Base-by-base conservation (phyloP, 2,113 vertebrate species). In the Baryphthengus martii region DNA sequence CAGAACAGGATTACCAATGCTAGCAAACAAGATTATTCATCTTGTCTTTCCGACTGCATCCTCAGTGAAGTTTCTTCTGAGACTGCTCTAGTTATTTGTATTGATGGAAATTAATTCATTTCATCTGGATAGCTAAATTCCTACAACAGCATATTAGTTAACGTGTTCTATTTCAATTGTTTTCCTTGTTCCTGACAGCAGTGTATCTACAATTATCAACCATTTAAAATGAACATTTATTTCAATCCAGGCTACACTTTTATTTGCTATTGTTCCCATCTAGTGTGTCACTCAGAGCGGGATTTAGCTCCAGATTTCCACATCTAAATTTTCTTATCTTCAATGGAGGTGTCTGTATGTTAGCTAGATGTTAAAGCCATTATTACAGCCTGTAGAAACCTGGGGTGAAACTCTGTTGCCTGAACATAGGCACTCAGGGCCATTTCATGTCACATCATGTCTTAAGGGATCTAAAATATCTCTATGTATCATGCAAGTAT, bases 401-500 rank as follows among this genome's bases (percentile, higher is more conserved):
- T 40, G 25, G 3, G 4, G 17, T 16, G 40, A 79, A 61, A 49
- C 68, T 79, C 24, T 29, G 3, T 61, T 82, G 40, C 71, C 58
- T 62, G 6, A 81, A 40, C 28, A 56, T 3, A 50, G 44, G 18
- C 26, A 85, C 13, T 8, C 14, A 24, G 52, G 19, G 26, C 44
- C 26, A 17, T 71, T 89, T 85, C 73, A 39, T 21, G 47, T 23
- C 47, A 49, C 23, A 49, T 21, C 84, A 75, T 6, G 28, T 62
- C 29, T 55, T 47, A 45, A 71, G n/a, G 23, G 42, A 39, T 66
- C n/a, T 50, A 80, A 73, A 55, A 5, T 15, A 81, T 14, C 42
- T 74, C 28, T 33, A 70, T 0, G 0, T 33, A 45, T 53, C 39
- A 50, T 9, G 6, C 40, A 75, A 44, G 20, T 40, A 17, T 17